phyloP scores from a whole-genome alignment of 35 echinoderm and acorn worm species.

The Anneissia japonica region DNA sequence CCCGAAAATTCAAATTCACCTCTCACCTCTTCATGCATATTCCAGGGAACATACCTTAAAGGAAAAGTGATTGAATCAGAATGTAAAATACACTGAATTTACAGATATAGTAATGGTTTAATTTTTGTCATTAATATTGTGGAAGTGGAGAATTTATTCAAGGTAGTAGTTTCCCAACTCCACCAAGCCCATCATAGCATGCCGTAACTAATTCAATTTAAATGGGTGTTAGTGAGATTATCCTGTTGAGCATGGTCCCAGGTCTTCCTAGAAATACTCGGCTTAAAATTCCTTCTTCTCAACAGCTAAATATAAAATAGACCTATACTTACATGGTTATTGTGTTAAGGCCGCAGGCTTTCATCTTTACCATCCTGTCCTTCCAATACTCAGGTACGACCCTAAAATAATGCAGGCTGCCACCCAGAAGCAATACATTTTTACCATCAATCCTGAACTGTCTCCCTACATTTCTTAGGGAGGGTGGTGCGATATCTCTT shows the following conservation, averaged over 20 bases:
- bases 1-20: constrained; percentile 80
- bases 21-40: constrained; percentile 76
- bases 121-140: not conserved
- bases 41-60: constrained; percentile 88
- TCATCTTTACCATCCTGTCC: constrained; percentile 81
- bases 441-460: constrained; percentile 70
- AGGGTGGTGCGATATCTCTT: not conserved
- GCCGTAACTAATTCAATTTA: not conserved
- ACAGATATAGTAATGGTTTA: not conserved
- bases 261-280: not conserved
- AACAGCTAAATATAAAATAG: not conserved
- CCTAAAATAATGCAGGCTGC: constrained; percentile 82
- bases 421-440: constrained; percentile 60
- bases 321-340: constrained; percentile 62
- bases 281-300: not conserved
- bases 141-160: not conserved
- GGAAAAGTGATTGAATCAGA: too few species aligned
- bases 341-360: constrained; percentile 83
- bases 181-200: not conserved
- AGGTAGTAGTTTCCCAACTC: not conserved
- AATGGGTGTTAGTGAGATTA: not conserved
- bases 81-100: too few species aligned
- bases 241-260: not conserved
- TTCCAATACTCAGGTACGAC: constrained; percentile 88
- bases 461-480: constrained; percentile 30